These are phyloP conservation scores for Entomyzon cyanotis DNA, from an alignment of 2,113 vertebrate species.

Conservation along the genomic window DNA sequence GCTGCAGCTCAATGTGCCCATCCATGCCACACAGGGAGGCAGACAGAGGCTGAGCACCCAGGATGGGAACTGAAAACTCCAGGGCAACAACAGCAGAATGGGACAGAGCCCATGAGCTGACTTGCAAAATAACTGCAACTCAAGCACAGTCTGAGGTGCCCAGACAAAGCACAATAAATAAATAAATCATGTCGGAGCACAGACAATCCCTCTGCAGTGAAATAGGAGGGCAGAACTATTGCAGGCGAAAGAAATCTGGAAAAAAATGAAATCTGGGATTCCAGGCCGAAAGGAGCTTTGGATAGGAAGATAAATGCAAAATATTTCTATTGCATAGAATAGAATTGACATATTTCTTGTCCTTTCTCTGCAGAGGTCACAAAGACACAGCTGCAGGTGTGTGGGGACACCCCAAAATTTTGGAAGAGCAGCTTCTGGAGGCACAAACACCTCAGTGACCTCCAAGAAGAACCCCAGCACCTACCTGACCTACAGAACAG, in stretches of 20 bases:
- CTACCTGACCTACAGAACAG: not conserved
- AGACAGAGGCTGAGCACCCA: not conserved
- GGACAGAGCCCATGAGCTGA: not conserved
- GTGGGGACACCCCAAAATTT: accelerated
- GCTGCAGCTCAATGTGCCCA: not conserved
- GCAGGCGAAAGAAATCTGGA: not conserved
- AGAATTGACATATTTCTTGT: too few species aligned
- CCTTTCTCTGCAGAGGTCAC: accelerated
- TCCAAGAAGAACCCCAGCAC: not conserved
- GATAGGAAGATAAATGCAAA: not conserved
- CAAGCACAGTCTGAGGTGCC: not conserved
- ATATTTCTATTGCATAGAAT: not conserved
- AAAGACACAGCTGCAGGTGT: accelerated
- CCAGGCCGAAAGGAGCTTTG: not conserved
- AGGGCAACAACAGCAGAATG: accelerated
- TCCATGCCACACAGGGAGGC: not conserved
- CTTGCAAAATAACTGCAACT: not conserved
- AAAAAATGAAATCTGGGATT: not conserved
- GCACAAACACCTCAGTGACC: not conserved
- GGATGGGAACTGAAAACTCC: not conserved
- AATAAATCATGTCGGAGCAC: not conserved
- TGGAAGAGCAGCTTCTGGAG: not conserved
- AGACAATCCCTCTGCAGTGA: not conserved
- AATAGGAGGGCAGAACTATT: not conserved
- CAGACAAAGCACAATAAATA: conserved; percentile 32